Conservation (phyloP, 2,113 vertebrate species). For the chimpanzee (Pan troglodytes) region NHGRI_mPanTro3-v2.1_pri NC_072398.2:56764001-56764500, state of each 20-base stretch:
- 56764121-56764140: neutral
- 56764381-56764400: neutral
- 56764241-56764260: neutral
- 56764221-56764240: neutral
- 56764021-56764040: neutral
- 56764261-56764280: neutral
- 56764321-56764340: neutral
- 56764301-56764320: neutral
- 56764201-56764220: neutral
- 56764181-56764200: neutral
- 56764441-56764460: neutral
- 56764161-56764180: neutral
- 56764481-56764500: neutral
- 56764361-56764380: neutral
- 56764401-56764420: neutral
- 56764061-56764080: neutral
- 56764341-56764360: neutral
- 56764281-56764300: neutral
- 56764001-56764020: neutral
- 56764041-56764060: neutral
- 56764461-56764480: neutral
- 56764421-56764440: neutral
- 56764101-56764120: neutral
- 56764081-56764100: neutral
- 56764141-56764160: neutral